phyloP scores from a whole-genome alignment of 64 coral and sea anemone genomes.

The Cladopsammia gracilis region DNA sequence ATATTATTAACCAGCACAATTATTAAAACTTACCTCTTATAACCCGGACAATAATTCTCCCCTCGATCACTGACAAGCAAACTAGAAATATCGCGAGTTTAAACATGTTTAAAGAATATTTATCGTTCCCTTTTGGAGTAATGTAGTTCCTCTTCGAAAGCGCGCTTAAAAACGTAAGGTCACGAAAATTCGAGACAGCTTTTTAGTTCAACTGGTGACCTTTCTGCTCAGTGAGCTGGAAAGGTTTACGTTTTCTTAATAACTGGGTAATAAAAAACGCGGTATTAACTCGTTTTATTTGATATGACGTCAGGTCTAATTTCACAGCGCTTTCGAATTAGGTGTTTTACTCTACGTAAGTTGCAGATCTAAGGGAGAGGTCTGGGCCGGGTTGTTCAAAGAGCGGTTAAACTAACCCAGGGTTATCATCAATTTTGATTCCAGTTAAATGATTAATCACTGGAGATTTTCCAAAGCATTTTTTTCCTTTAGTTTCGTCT shows the following conservation, averaged over 20 bases:
- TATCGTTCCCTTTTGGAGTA: background rate
- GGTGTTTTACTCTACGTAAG: too few species aligned
- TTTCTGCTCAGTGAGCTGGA: slow-evolving; percentile 39
- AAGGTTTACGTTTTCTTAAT: background rate
- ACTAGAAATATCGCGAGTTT: background rate
- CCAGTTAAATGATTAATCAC: too few species aligned
- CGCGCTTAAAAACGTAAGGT: slow-evolving; percentile 8
- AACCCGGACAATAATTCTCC: slow-evolving; percentile 9
- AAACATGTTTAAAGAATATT: background rate
- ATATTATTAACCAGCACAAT: background rate
- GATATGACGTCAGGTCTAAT: too few species aligned
- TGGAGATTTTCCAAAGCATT: too few species aligned
- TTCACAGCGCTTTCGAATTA: too few species aligned
- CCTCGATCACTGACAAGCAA: slow-evolving; percentile 12
- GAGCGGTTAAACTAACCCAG: too few species aligned
- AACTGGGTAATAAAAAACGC: too few species aligned
- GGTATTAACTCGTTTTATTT: too few species aligned
- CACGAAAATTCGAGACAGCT: slow-evolving; percentile 18
- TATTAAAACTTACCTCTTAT: slow-evolving; percentile 22
- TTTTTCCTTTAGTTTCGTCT: too few species aligned
- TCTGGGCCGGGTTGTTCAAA: too few species aligned
- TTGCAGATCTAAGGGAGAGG: too few species aligned
- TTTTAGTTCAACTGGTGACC: slow-evolving; percentile 26
- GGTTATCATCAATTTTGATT: too few species aligned
- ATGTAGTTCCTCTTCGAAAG: background rate